phyloP scores from a whole-genome alignment of 2,888 invertebrate species.

The Thysanoteuthis rhombus region DNA sequence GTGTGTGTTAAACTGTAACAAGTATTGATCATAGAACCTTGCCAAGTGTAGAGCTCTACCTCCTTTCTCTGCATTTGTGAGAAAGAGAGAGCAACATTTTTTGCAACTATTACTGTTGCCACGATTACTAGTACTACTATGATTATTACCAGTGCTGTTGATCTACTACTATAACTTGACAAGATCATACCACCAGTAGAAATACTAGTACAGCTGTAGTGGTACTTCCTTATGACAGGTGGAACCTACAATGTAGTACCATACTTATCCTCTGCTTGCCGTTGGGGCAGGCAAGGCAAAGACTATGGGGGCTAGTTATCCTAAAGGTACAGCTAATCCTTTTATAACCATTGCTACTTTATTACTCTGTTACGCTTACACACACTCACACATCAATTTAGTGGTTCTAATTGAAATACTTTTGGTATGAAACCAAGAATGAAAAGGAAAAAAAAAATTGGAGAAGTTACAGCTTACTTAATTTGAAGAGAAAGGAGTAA shows the following conservation, averaged over 20 bases:
- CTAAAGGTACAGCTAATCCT: not conserved
- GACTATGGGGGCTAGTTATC: constrained; percentile 24
- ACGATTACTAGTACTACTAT: not conserved
- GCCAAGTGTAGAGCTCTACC: not conserved
- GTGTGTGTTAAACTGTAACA: not conserved
- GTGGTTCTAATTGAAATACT: not conserved
- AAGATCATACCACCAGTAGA: not conserved
- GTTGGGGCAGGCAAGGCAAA: not conserved
- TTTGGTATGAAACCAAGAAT: not conserved
- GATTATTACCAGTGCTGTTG: not conserved
- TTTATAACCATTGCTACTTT: not conserved
- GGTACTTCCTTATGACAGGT: not conserved
- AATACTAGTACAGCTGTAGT: not conserved
- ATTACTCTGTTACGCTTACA: not conserved
- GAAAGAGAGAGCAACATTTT: not conserved
- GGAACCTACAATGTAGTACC: constrained; percentile 12
- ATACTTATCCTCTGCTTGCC: not conserved
- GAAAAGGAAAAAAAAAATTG: not conserved
- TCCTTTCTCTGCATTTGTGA: not conserved
- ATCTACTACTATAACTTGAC: not conserved
- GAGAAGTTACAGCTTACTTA: not conserved
- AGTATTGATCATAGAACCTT: not conserved
- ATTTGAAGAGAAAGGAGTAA: too few relatives aligned
- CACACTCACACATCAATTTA: not conserved
- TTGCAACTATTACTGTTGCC: not conserved